Evolutionary conservation across 2,888 invertebrate genomes (phyloP), one percentile per base, ranked within the genome.

Genomic region (Apantesis nais): DNA sequence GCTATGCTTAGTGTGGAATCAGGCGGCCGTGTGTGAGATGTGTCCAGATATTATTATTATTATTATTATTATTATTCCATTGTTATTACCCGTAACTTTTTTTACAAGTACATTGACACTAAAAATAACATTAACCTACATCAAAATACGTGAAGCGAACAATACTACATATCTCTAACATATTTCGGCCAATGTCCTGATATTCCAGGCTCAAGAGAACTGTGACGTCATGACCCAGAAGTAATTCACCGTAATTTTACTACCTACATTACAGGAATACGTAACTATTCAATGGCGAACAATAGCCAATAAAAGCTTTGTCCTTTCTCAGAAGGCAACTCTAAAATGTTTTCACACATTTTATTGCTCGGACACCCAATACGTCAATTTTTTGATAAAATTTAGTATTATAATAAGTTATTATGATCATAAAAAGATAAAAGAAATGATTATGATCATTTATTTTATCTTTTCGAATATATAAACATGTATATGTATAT

Each of bases 271-370:
- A 44, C 22, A 41, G n/a, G 48, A 44, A 64, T 69, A 65, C 29
- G 58, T 31, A 71, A 71, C 55, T 65, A 61, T 65, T 25, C n/a
- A 66, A 70, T 14, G 0, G 70, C 34, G 22, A 58, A 72, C 72
- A 74, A 74, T 73, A 67, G 63, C 12, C 61, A 68, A 67, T 68
- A 74, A 63, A 74, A 60, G 62, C n/a, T 22, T 25, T 48, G 62
- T 34, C 25, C 22, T 64, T 66, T 81, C 79, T 70, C 9, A 68
- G 81, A 78, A 79, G n/a, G 37, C 62, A 69, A 75, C 70, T 31
- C 73, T 67, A 14, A 67, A 73, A 68, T 29, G 62, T 67, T 74
- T 74, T 75, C 71, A 75, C 72, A 77, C 73, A 62, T 73, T 74
- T 81, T 79, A 79, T 81, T 52, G 31, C 62, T 14, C 0, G 61